Evolutionary conservation across 2,113 vertebrate species (phyloP).

Genomic region (Rhinopomastus cyanomelas): DNA sequence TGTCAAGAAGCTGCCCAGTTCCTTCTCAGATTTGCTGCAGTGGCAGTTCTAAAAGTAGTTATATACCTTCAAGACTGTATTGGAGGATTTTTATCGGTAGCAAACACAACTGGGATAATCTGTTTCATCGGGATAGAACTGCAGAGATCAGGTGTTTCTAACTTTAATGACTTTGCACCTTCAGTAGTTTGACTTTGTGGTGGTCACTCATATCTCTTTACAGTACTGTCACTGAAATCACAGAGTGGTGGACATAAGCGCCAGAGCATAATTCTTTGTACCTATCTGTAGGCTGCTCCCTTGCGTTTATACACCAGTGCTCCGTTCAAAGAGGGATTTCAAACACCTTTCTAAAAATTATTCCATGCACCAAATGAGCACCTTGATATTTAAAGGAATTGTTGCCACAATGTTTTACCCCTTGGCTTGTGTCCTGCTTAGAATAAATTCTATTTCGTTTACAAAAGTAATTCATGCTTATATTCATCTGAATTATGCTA

Average conservation of each 20-base stretch:
- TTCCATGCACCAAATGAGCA: neutral
- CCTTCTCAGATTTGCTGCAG: neutral
- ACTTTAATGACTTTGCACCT: neutral
- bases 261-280: neutral
- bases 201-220: neutral
- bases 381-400: neutral
- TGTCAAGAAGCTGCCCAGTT: neutral
- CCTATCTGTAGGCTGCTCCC: neutral
- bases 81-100: neutral
- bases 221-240: neutral
- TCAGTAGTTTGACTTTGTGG: neutral
- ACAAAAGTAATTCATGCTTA: neutral
- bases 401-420: neutral
- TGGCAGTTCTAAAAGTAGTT: neutral
- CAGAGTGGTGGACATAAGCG: rapidly evolving
- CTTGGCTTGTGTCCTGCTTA: neutral
- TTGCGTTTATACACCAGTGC: neutral
- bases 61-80: neutral
- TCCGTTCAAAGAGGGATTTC: neutral
- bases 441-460: neutral
- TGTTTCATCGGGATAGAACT: neutral
- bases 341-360: neutral
- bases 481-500: neutral
- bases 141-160: neutral
- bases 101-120: neutral